Percentiles rank a stretch among this genome's conserved stretches.
These are phyloP conservation scores for Ranitomeya imitator DNA, from an alignment of 2,113 vertebrate species.

Conservation along the genomic window DNA sequence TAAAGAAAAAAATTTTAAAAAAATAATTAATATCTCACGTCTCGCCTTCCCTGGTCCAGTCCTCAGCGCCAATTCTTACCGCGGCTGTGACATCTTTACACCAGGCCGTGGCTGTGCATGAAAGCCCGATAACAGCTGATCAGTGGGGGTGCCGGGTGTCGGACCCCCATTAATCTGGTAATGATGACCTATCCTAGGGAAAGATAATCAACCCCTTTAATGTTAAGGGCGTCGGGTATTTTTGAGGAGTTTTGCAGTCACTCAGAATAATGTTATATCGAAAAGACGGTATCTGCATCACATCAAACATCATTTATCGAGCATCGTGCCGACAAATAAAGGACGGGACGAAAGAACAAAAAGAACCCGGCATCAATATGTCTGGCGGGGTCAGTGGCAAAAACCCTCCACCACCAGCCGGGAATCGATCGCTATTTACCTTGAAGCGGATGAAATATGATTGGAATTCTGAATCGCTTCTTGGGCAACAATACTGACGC, in stretches of 20 bases:
- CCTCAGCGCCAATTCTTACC: too few relatives aligned
- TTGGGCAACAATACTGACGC: slow-evolving; percentile 27
- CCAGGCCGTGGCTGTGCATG: too few relatives aligned
- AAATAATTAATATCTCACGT: too few relatives aligned
- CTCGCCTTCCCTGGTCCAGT: too few relatives aligned
- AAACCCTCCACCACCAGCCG: slow-evolving; percentile 9
- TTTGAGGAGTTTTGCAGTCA: background rate
- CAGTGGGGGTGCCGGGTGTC: too few relatives aligned
- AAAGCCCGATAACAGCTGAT: too few relatives aligned
- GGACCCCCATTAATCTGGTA: too few relatives aligned
- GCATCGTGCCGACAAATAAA: background rate
- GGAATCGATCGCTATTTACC: slow-evolving; percentile 46
- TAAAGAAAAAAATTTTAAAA: too few relatives aligned
- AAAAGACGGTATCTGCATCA: background rate
- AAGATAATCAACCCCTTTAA: background rate
- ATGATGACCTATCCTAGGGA: too few relatives aligned
- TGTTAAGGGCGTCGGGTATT: background rate
- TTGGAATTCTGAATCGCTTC: slow-evolving; percentile 5
- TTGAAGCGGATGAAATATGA: slow-evolving; percentile 46
- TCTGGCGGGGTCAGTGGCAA: slow-evolving; percentile 20
- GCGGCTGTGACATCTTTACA: too few relatives aligned
- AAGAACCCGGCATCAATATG: background rate
- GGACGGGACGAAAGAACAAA: background rate
- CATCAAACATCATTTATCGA: background rate
- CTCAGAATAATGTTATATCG: background rate